Base-by-base conservation (phyloP, 2,888 invertebrate species). In the Sphaerophoria taeniata region DNA sequence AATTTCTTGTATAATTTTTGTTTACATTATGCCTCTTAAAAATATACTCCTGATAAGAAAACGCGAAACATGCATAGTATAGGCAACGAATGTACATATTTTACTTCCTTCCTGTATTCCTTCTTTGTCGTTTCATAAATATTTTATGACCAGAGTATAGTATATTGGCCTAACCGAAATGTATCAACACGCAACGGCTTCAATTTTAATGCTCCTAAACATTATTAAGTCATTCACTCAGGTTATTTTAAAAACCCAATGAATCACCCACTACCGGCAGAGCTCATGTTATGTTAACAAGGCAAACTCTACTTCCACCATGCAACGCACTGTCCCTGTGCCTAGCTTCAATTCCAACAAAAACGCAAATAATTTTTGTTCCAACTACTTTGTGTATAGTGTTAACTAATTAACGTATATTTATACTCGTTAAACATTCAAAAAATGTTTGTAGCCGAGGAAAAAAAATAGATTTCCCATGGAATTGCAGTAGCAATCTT, bases 381-480 rank as follows among this genome's bases (percentile, higher is more conserved):
- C 65, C 65, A 47, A 56, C 34, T n/a, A 63, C 45, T 45, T 61
- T 63, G 11, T 65, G 74, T 79, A 14, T 74, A 79, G 74, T 71
- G 63, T n/a, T 71, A 79, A 69, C 74, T 84, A 84, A 84, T 84
- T 84, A 84, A 79, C 83, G 83, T 70, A 79, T 84, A 84, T 84
- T 84, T 78, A 84, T 75, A 84, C 65, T 65, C 51, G 65, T 65
- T 65, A 78, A 83, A 60, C 69, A 71, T 79, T 24, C 63, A 74
- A 74, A 49, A 83, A 78, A 82, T 73, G 76, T 55, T 72, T 47
- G 24, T 61, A 55, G 60, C 51, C 65, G 76, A 72, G 51, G 34
- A 58, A 16, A 73, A 24, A 33, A 43, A 14, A n/a, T 47, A 43
- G n/a, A 53, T 56, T 67, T 78, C 70, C 69, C 75, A 61, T 56